Percentiles rank a stretch among this genome's conserved stretches.
Evolutionary conservation across 2,797 vertebrate species (phyloP).

Genomic region (Sebastes vulpes): DNA sequence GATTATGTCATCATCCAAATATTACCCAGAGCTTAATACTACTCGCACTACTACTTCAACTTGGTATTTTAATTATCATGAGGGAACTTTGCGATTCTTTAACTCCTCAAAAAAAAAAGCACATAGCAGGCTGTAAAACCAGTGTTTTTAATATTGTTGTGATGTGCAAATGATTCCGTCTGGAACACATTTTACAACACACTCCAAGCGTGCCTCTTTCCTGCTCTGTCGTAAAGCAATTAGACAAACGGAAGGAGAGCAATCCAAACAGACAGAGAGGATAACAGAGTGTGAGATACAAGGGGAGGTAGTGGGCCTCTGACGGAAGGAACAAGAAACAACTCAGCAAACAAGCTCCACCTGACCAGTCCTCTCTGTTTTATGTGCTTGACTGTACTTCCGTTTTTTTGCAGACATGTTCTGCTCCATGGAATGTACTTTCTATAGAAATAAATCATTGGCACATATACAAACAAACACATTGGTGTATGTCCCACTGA

Average conservation of each 20-base stretch:
- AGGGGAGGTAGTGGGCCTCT: background rate
- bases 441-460: background rate
- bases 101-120: background rate
- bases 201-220: background rate
- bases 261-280: slow-evolving; percentile 33
- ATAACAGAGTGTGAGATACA: background rate
- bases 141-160: background rate
- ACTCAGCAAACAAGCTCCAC: slow-evolving; percentile 45
- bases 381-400: background rate
- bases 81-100: background rate
- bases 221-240: slow-evolving; percentile 35
- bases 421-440: background rate
- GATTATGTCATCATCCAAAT: background rate
- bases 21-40: background rate
- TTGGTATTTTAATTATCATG: background rate
- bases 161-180: background rate
- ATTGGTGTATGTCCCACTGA: background rate
- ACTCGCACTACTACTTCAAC: background rate
- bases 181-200: background rate
- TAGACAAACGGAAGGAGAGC: slow-evolving; percentile 29
- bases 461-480: background rate
- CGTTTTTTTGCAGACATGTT: background rate
- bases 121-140: background rate
- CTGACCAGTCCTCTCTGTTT: slow-evolving; percentile 13
- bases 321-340: slow-evolving; percentile 26